Evolutionary conservation across 2,888 invertebrate genomes (phyloP).

Genomic region (Xestia ashworthii): DNA sequence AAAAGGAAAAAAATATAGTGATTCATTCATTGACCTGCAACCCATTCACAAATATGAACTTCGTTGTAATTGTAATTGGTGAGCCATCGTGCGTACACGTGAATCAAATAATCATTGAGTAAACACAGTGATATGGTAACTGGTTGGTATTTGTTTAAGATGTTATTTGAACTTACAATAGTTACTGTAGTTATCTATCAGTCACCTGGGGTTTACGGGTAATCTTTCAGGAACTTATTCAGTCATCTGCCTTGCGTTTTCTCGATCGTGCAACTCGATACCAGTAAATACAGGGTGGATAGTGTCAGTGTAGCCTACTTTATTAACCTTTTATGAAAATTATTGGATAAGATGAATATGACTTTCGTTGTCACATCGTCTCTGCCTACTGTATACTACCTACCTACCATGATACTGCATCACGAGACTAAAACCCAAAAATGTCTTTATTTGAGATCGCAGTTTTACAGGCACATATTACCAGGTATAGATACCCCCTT

Average conservation of each 20-base stretch:
- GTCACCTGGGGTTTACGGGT: not conserved
- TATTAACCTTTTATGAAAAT: no score
- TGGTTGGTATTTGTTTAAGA: slow-evolving; percentile 39
- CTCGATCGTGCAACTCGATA: no score
- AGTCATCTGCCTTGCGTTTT: not conserved
- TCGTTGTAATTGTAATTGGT: slow-evolving; percentile 35
- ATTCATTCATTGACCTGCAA: slow-evolving; percentile 47
- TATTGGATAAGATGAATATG: no score
- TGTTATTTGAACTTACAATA: slow-evolving; percentile 16
- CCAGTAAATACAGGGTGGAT: no score
- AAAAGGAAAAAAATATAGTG: slow-evolving; percentile 30
- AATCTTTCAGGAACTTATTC: not conserved
- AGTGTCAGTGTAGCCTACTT: no score
- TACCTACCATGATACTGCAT: no score
- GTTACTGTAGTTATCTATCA: not conserved
- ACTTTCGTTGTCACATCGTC: no score
- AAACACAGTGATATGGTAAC: slow-evolving; percentile 35
- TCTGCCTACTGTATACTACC: no score
- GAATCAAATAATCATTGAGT: slow-evolving; percentile 31
- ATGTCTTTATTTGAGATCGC: no score
- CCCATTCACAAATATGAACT: slow-evolving; percentile 32
- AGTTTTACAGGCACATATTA: no score
- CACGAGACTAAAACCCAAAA: no score
- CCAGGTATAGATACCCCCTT: no score
- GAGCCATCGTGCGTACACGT: slow-evolving; percentile 43